Evolutionary conservation across 2,888 invertebrate genomes (phyloP).

Genomic region (Drosophila atroscutellata): DNA sequence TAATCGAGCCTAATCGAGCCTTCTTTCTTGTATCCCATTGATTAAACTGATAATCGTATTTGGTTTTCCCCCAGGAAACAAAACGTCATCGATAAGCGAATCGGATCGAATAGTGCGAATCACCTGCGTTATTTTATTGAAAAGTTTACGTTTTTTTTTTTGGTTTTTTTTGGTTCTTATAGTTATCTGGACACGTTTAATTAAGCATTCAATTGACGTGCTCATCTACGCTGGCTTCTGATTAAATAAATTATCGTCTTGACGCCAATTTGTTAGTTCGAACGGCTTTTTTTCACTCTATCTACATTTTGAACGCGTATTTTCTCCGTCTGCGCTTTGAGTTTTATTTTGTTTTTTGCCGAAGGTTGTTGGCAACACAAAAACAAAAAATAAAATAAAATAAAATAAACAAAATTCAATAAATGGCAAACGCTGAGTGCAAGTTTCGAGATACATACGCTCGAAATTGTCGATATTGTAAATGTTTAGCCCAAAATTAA

Average conservation of each 20-base stretch:
- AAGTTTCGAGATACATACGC: conserved; percentile 54
- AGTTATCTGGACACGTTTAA: conserved; percentile 38
- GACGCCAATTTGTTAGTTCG: conserved; percentile 42
- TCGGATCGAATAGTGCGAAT: conserved; percentile 4
- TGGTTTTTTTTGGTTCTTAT: conserved; percentile 14
- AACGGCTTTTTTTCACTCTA: conserved; percentile 26
- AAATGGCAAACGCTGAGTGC: conserved; percentile 60
- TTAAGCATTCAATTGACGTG: conserved; percentile 36
- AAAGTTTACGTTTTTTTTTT: not conserved
- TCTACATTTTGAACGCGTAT: conserved; percentile 21
- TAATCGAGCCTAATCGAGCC: not conserved
- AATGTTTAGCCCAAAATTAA: conserved; percentile 77
- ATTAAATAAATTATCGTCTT: conserved; percentile 58
- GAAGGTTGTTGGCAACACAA: conserved; percentile 52
- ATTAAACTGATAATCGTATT: not conserved
- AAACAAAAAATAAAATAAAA: not conserved
- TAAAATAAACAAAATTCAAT: conserved; percentile 47
- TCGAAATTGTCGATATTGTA: conserved; percentile 45
- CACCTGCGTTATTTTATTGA: conserved; percentile 1
- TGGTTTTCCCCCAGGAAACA: not conserved
- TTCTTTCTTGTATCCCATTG: not conserved
- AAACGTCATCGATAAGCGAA: conserved; percentile 8
- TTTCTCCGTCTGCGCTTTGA: conserved; percentile 23
- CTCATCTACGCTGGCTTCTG: conserved; percentile 18
- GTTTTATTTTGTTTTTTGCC: conserved; percentile 27